Percentiles rank a stretch among this genome's conserved stretches.
Conservation (phyloP, 2,797 vertebrate species). For the Neoniphon sammara region DNA sequence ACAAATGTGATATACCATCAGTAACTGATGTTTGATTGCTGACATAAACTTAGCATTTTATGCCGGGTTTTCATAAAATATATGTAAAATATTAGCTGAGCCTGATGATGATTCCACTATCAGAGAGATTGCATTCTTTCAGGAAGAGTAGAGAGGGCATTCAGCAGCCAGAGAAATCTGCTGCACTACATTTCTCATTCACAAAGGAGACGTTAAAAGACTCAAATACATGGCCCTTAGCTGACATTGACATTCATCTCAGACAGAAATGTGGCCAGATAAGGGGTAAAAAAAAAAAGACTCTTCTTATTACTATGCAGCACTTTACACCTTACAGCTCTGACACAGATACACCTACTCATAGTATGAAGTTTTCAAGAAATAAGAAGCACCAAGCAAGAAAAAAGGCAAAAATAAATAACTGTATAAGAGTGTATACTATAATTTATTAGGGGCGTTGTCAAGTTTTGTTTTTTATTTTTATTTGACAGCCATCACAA, state of each 20-base stretch:
- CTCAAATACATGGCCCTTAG: constrained; percentile 44
- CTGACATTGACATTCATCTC: constrained; percentile 48
- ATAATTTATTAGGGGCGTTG: too few species aligned
- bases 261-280: constrained; percentile 37
- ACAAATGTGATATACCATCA: too few species aligned
- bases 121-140: constrained; percentile 13
- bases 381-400: constrained; percentile 4
- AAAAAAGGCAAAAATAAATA: background rate
- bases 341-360: constrained; percentile 11
- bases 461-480: constrained; percentile 4
- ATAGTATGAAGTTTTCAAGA: constrained; percentile 11
- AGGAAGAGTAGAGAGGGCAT: constrained; percentile 13
- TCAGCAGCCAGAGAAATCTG: constrained; percentile 29
- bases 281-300: constrained; percentile 13
- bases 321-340: constrained; percentile 29
- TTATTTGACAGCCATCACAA: background rate
- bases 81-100: constrained; percentile 14
- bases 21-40: too few species aligned
- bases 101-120: constrained; percentile 18
- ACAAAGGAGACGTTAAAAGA: constrained; percentile 43
- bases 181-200: constrained; percentile 47
- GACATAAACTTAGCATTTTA: background rate
- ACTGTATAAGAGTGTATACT: too few species aligned
- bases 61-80: constrained; percentile 17
- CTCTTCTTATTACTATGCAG: constrained; percentile 13